These are phyloP conservation scores for Sula dactylatra DNA, from an alignment of 2,113 vertebrate species.

Conservation along the genomic window DNA sequence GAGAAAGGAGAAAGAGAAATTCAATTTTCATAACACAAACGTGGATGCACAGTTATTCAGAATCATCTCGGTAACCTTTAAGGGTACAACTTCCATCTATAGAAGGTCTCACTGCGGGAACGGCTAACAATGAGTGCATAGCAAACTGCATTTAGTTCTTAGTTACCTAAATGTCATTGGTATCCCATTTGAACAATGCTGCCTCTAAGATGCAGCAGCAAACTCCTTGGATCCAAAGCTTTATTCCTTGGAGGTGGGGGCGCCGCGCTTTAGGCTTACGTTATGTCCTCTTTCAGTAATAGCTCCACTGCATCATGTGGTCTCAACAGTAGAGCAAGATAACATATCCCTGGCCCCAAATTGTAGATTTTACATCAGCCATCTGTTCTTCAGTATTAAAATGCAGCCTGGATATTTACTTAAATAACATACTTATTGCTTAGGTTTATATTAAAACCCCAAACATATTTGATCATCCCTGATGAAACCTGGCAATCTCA, in stretches of 20 bases:
- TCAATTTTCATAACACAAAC: neutral
- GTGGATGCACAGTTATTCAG: neutral
- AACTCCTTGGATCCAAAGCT: neutral
- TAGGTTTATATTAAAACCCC: neutral
- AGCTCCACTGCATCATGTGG: neutral
- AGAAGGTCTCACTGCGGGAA: neutral
- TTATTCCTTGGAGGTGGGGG: neutral
- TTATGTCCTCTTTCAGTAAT: neutral
- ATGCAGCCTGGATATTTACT: neutral
- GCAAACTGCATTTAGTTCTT: neutral
- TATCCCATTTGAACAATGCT: neutral
- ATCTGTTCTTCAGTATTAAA: neutral
- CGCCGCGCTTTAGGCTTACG: neutral
- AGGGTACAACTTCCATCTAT: neutral
- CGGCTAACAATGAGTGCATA: neutral
- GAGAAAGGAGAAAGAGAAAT: conserved; percentile 43
- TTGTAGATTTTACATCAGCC: neutral
- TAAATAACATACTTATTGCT: neutral
- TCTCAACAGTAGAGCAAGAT: neutral
- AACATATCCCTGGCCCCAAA: neutral
- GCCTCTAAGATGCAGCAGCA: neutral
- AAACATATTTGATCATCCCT: neutral
- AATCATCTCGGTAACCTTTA: neutral
- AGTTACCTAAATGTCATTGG: neutral
- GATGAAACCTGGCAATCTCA: neutral